Evolutionary conservation across 1,140 invertebrate species (phyloP).

Genomic region (Mercenaria mercenaria): DNA sequence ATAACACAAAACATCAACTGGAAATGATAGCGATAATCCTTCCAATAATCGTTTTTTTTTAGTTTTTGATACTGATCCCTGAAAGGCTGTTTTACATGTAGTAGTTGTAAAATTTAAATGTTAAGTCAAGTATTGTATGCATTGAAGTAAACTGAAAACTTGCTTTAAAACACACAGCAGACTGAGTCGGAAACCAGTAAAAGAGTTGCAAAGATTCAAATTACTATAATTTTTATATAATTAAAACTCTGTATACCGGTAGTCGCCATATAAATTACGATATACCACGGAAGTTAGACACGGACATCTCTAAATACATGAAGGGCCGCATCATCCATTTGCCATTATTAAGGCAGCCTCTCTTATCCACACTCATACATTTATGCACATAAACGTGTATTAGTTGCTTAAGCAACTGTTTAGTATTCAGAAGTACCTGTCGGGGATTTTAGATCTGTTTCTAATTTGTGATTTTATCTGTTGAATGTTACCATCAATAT

Average conservation of each 20-base stretch:
- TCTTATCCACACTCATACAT: too few relatives aligned
- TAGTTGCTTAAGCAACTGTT: neutral
- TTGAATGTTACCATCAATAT: conserved; percentile 42
- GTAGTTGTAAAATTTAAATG: neutral
- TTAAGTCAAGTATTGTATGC: neutral
- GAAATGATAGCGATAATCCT: neutral
- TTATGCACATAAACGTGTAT: neutral
- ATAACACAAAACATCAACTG: conserved; percentile 53
- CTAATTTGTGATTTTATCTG: neutral
- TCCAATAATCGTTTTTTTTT: neutral
- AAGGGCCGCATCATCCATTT: neutral
- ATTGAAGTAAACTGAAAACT: conserved; percentile 1
- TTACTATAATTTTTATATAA: neutral
- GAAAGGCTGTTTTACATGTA: conserved; percentile 22
- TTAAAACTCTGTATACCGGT: neutral
- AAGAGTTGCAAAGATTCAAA: too few relatives aligned
- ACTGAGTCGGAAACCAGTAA: too few relatives aligned
- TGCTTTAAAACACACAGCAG: neutral
- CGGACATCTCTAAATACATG: too few relatives aligned
- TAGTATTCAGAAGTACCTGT: neutral
- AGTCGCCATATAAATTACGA: neutral
- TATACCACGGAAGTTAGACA: too few relatives aligned
- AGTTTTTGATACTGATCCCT: neutral
- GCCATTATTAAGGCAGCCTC: neutral
- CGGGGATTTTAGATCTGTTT: neutral